Evolutionary conservation across 2,888 invertebrate species (phyloP), one percentile per base, ranked within the genome.

Genomic region (Eledona agricola): DNA sequence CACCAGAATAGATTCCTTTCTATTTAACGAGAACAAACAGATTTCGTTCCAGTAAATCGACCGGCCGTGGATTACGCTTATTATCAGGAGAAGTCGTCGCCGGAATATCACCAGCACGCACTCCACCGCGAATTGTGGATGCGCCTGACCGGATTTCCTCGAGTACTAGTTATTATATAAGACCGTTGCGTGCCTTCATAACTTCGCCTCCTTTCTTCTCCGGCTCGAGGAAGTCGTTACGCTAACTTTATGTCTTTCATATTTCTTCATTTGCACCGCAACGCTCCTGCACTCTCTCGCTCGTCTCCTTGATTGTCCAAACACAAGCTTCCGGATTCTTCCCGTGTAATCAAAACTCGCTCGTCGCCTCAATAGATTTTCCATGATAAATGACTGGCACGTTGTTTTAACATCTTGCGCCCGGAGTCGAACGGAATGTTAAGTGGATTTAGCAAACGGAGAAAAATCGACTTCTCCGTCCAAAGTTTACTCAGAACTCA

Each of bases 241-340:
- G 60, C 64, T 68, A 71, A 74, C 72, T 76, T 76, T 75, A 76
- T 75, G 73, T 72, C 73, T 68, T 67, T 72, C 70, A 75, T 76
- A 75, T 74, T 73, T 76, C 75, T 75, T 74, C 72, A 76, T 76
- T 75, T 76, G 67, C 67, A 62, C 58, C 51, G 46, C 40, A 59
- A 57, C 57, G 50, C 38, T 40, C 51, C 56, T 15, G n/a, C 15
- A 16, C 34, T 34, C 20, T 22, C 22, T 37, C 9, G 6, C 6
- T 4, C 31, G 32, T 20, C 32, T 43, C 17, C 32, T 4, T 29
- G 28, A 22, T 31, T 26, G n/a, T n/a, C n/a, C n/a, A 23, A 40
- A 25, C 7, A 37, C 25, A 19, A 28, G 23, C 34, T 12, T 6
- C 15, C 23, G 9, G 16, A 20, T 32, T 23, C 7, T 43, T 19